phyloP scores from a whole-genome alignment of 2,888 invertebrate species.

The Camptogramma bilineatum region DNA sequence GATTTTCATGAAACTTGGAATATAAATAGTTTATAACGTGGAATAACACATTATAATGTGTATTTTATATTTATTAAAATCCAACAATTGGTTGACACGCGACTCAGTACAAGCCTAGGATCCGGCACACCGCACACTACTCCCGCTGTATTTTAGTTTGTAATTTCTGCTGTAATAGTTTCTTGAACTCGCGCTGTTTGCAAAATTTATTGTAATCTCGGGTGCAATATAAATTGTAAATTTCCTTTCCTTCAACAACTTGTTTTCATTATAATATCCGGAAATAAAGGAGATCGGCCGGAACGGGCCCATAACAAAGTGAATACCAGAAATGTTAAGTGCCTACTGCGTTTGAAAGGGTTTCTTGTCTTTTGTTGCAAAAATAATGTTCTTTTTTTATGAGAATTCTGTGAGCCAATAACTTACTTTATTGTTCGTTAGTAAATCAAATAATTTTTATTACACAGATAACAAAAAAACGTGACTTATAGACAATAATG shows the following conservation, averaged over 20 bases:
- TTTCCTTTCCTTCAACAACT: constrained; percentile 33
- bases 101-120: background rate
- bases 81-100: background rate
- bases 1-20: too few relatives aligned
- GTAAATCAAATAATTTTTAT: background rate
- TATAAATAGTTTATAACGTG: too few relatives aligned
- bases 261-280: constrained; percentile 32
- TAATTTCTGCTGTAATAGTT: constrained; percentile 18
- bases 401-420: background rate
- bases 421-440: background rate
- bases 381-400: background rate
- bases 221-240: constrained; percentile 33
- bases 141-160: background rate
- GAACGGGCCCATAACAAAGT: background rate
- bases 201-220: constrained; percentile 27
- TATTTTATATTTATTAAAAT: background rate
- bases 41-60: too few relatives aligned
- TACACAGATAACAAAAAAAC: background rate
- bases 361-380: background rate
- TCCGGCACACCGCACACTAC: background rate
- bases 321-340: background rate
- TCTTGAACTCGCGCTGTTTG: constrained; percentile 8
- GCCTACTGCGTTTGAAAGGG: background rate
- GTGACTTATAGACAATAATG: background rate
- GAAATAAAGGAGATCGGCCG: constrained; percentile 12